A percentile compares a stretch with the other conserved stretches of the same genome.
Conservation (phyloP, 2,888 invertebrate genomes). For the Idaea straminata region DNA sequence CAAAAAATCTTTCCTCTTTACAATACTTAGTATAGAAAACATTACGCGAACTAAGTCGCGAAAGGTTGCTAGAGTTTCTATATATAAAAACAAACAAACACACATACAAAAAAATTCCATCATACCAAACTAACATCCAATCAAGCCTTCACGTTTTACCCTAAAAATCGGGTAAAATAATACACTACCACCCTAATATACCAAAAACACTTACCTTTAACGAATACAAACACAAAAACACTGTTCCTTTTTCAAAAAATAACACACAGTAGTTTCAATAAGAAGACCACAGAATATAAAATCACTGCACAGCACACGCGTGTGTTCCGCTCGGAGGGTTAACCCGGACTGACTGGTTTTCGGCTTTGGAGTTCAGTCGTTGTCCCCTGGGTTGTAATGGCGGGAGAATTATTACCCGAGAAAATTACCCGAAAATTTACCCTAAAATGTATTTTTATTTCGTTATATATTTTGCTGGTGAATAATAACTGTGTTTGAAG, state of each 20-base stretch:
- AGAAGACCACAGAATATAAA: constrained; percentile 10
- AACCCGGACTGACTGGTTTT: constrained; percentile 31
- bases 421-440: background rate
- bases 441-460: too few species aligned
- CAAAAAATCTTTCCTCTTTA: too few species aligned
- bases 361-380: constrained; percentile 24
- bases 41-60: background rate
- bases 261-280: constrained; percentile 11
- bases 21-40: too few species aligned
- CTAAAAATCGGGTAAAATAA: background rate
- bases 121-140: constrained; percentile 8
- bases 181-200: constrained; percentile 9
- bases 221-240: constrained; percentile 3
- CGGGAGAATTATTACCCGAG: constrained; percentile 3
- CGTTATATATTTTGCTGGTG: too few species aligned
- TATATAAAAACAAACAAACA: constrained; percentile 3
- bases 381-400: constrained; percentile 26
- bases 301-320: constrained; percentile 12
- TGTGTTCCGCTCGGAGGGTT: constrained; percentile 20
- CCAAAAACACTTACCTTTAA: constrained; percentile 9
- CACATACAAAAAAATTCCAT: background rate
- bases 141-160: background rate
- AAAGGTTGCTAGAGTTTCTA: constrained; percentile 7
- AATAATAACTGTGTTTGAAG: too few species aligned
- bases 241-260: constrained; percentile 7